These are phyloP conservation scores for Bos javanicus DNA, from an alignment of 2,113 vertebrate genomes.

Conservation along the genomic window DNA sequence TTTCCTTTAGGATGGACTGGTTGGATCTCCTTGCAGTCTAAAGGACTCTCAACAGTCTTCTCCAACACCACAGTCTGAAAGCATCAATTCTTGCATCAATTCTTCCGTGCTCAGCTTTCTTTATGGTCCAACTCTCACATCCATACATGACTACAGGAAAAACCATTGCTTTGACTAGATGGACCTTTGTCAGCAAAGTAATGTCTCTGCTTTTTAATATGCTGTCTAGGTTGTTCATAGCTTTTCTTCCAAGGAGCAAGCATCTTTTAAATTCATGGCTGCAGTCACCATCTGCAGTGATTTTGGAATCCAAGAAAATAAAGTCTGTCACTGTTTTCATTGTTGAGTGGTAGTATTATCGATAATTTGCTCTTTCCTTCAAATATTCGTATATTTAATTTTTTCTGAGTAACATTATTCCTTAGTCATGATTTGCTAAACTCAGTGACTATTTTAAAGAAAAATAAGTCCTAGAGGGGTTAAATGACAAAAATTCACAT, in stretches of 20 bases:
- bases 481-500: not conserved
- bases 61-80: not conserved
- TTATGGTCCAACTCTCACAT: not conserved
- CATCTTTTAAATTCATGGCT: not conserved
- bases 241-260: not conserved
- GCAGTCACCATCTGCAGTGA: not conserved
- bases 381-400: not conserved
- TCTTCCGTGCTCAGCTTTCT: fast-evolving
- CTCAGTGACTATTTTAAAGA: not conserved
- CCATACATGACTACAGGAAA: not conserved
- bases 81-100: not conserved
- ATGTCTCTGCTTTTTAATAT: not conserved
- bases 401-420: not conserved
- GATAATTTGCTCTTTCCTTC: not conserved
- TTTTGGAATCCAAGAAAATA: not conserved
- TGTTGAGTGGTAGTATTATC: not conserved
- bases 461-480: not conserved
- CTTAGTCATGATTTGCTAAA: constrained; percentile 10
- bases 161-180: not conserved
- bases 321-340: not conserved
- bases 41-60: not conserved
- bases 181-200: not conserved
- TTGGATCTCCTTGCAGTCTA: not conserved
- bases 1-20: not conserved
- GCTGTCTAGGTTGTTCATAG: not conserved